phyloP scores from a whole-genome alignment of 1,140 invertebrate genomes.

The Amphibalanus amphitrite region DNA sequence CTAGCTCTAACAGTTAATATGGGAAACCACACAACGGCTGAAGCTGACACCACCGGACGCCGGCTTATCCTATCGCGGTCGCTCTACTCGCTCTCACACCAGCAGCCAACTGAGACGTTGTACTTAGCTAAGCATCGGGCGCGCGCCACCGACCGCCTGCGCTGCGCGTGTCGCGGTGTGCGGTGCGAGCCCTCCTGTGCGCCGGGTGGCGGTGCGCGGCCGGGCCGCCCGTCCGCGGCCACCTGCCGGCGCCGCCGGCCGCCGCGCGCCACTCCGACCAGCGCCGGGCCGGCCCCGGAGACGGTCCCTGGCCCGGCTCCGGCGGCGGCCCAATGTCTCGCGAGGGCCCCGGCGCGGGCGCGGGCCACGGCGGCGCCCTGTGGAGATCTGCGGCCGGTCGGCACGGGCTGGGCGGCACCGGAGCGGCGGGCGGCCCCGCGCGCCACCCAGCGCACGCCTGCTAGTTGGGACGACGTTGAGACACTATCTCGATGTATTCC shows the following conservation, averaged over 20 bases:
- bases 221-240: too few relatives aligned
- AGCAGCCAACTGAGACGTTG: neutral
- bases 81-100: neutral
- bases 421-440: too few relatives aligned
- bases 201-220: too few relatives aligned
- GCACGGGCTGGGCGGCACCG: too few relatives aligned
- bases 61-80: neutral
- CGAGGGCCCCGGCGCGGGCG: too few relatives aligned
- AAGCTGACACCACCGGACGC: neutral
- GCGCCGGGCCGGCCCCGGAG: too few relatives aligned
- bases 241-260: too few relatives aligned
- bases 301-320: neutral
- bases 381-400: neutral
- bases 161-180: too few relatives aligned
- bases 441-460: too few relatives aligned
- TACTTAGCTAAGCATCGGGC: neutral
- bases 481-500: neutral
- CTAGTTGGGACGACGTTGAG: neutral
- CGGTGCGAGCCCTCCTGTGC: too few relatives aligned
- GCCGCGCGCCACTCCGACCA: neutral
- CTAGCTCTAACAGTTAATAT: neutral
- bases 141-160: neutral
- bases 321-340: neutral
- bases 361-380: neutral
- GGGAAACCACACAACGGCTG: neutral